phyloP scores from a whole-genome alignment of 30 jellyfish, hydroid and myxozoan species.

The Morbakka virulenta region DNA sequence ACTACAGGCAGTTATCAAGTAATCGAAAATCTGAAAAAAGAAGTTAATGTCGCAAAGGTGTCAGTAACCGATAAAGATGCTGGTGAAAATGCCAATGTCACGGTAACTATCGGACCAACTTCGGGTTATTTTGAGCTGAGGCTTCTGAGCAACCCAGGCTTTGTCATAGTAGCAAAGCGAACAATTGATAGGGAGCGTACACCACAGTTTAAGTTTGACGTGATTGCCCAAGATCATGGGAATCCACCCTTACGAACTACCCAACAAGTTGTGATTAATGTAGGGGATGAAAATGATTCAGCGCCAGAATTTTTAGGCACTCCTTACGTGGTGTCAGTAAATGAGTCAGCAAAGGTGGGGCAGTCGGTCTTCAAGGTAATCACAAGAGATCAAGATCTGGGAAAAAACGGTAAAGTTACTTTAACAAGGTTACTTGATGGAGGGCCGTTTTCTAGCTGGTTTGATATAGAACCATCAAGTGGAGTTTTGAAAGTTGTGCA shows the following conservation, averaged over 20 bases:
- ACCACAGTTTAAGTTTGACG: conserved; percentile 30
- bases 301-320: conserved; percentile 63
- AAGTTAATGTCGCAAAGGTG: conserved; percentile 52
- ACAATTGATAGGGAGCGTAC: conserved; percentile 77
- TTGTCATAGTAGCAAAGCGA: conserved; percentile 17
- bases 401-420: conserved; percentile 51
- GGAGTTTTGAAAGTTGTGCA: conserved; percentile 44
- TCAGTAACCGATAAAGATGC: conserved; percentile 72
- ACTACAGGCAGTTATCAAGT: conserved; percentile 61
- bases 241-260: conserved; percentile 43
- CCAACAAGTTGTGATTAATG: conserved; percentile 21
- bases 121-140: conserved; percentile 43
- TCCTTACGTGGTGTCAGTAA: conserved; percentile 39
- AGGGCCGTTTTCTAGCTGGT: conserved; percentile 39
- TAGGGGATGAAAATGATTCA: conserved; percentile 85
- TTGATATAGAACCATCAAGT: conserved; percentile 30
- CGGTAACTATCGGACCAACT: conserved; percentile 11
- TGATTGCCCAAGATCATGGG: conserved; percentile 74
- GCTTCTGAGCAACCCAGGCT: conserved; percentile 3
- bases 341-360: conserved; percentile 57
- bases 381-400: conserved; percentile 81
- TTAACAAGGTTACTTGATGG: conserved; percentile 23
- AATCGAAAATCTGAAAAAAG: conserved; percentile 51
- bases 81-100: conserved; percentile 48
- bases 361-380: conserved; percentile 33